Evolutionary conservation across 2,888 invertebrate genomes (phyloP), one percentile per base, ranked within the genome.

Genomic region (Brachypterus glaber): DNA sequence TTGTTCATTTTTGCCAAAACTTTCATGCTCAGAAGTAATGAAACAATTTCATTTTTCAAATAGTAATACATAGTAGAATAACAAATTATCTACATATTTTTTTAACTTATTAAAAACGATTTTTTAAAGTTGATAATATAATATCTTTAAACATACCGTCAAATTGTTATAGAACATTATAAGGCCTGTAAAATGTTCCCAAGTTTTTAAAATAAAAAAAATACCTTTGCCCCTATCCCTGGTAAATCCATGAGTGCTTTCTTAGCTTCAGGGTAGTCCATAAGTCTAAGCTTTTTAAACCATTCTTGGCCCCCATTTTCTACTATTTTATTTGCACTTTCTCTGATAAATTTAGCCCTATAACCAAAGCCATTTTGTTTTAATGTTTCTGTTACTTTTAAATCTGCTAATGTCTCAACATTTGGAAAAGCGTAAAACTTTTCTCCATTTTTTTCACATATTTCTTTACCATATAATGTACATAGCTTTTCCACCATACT

Each of bases 181-280:
- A n/a, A n/a, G n/a, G n/a, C n/a, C n/a, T n/a, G n/a, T n/a, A n/a
- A n/a, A n/a, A n/a, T n/a, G n/a, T n/a, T n/a, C n/a, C n/a, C n/a
- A n/a, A n/a, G n/a, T n/a, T n/a, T n/a, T n/a, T n/a, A n/a, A n/a
- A n/a, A n/a, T n/a, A 21, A 1, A 24, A 30, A 9, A 17, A 29
- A 18, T 42, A 86, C 92, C 77, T 97, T 97, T 5, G 89, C 84
- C 2, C 97, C 97, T 51, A 98, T 81, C 7, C 97, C 97, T 48
- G 82, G 79, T 18, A 97, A 65, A 43, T 76, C 73, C 66, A 85
- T 78, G 3, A 97, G 70, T 52, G 82, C 76, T 12, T 63, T 57
- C 51, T 79, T 82, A 1, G 91, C 86, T 44, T 82, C 75, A 29
- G 69, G 66, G 55, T 93, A 95, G 9, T 77, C 66, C 63, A 79